Conservation (phyloP, 2,113 vertebrate genomes). For the Strigops habroptila region DNA sequence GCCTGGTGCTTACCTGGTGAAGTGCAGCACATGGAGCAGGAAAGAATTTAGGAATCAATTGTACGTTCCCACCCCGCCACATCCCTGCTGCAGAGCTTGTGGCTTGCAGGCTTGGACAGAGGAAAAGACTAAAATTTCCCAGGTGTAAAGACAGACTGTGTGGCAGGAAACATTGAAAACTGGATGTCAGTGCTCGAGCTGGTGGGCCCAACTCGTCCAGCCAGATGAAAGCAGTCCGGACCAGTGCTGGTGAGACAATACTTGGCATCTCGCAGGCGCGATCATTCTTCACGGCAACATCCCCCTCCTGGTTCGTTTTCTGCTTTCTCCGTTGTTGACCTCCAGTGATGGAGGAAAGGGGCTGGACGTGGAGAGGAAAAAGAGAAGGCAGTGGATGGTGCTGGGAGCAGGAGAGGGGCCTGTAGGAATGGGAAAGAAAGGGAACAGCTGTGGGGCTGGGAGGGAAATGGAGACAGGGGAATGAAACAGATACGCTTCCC, state of each 20-base stretch:
- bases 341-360: constrained; percentile 11
- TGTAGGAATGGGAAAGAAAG: constrained; percentile 8
- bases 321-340: constrained; percentile 12
- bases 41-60: not conserved
- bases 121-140: not conserved
- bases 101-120: not conserved
- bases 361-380: not conserved
- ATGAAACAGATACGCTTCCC: constrained; percentile 20
- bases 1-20: not conserved
- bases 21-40: not conserved
- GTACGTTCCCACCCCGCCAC: not conserved
- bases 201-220: not conserved
- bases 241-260: constrained; percentile 13
- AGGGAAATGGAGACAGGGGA: constrained; percentile 15
- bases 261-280: constrained; percentile 9
- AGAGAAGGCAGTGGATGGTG: not conserved
- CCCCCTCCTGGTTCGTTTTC: constrained; percentile 6
- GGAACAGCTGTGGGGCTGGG: constrained; percentile 37
- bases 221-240: constrained; percentile 33
- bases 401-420: not conserved
- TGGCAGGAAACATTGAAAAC: not conserved
- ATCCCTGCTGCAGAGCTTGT: not conserved
- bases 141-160: not conserved
- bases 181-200: not conserved
- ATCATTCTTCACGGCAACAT: constrained; percentile 1